phyloP scores from a whole-genome alignment of 2,113 vertebrate species.

The Holacanthus passer region DNA sequence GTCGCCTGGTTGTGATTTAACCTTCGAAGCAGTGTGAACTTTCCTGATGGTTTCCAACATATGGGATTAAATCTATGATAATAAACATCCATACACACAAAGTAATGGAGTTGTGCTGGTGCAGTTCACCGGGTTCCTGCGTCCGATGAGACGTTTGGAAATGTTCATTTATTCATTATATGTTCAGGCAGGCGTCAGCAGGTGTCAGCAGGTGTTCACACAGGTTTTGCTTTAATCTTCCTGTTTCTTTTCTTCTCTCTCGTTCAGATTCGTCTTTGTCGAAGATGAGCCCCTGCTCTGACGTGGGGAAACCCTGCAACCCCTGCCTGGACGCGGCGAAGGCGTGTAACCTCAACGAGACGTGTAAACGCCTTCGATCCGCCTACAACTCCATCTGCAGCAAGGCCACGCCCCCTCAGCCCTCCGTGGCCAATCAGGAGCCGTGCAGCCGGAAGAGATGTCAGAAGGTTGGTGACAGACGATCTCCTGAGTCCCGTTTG shows the following conservation, averaged over 20 bases:
- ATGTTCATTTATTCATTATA: too few species aligned
- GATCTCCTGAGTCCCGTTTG: neutral
- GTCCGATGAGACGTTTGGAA: too few species aligned
- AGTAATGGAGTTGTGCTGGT: too few species aligned
- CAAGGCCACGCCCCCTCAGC: slow-evolving; percentile 79
- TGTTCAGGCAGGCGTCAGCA: too few species aligned
- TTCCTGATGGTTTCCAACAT: too few species aligned
- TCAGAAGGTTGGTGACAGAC: slow-evolving; percentile 85
- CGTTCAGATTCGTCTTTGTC: slow-evolving; percentile 81
- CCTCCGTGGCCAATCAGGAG: slow-evolving; percentile 80
- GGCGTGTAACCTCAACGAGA: slow-evolving; percentile 96
- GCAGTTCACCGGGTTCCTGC: too few species aligned
- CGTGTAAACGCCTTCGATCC: slow-evolving; percentile 92
- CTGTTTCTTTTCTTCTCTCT: neutral
- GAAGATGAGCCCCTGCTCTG: slow-evolving; percentile 91
- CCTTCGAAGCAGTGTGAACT: too few species aligned
- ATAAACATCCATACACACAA: too few species aligned
- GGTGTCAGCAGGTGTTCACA: too few species aligned
- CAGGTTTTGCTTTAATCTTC: too few species aligned
- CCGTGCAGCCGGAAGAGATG: slow-evolving; percentile 92
- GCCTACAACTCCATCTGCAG: slow-evolving; percentile 93
- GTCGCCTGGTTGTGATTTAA: too few species aligned
- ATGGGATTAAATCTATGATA: too few species aligned
- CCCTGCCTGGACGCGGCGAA: slow-evolving; percentile 94
- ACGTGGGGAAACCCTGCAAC: slow-evolving; percentile 93